These are phyloP conservation scores for Prionailurus viverrinus DNA, from an alignment of 2,113 vertebrate genomes.

Conservation along the genomic window DNA sequence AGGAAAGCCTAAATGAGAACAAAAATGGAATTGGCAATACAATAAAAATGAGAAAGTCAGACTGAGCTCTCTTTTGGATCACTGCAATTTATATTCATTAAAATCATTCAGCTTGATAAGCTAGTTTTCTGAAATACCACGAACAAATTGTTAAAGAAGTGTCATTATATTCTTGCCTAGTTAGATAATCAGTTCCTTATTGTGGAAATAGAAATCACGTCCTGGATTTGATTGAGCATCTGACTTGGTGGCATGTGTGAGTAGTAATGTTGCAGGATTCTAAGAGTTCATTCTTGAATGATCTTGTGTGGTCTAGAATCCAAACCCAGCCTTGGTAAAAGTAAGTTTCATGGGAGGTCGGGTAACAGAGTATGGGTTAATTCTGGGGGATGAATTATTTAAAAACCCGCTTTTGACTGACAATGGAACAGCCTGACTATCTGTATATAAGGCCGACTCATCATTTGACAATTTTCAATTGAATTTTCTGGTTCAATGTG, in stretches of 20 bases:
- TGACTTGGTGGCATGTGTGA: neutral
- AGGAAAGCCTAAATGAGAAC: neutral
- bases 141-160: slow-evolving; percentile 46
- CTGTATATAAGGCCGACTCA: neutral
- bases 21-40: slow-evolving; percentile 60
- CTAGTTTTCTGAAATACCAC: slow-evolving; percentile 46
- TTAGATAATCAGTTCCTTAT: slow-evolving; percentile 12
- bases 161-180: neutral
- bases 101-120: slow-evolving; percentile 42
- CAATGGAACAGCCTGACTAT: neutral
- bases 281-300: neutral
- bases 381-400: neutral
- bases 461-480: neutral
- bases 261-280: neutral
- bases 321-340: neutral
- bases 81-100: slow-evolving; percentile 60
- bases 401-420: neutral
- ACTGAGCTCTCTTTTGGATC: slow-evolving; percentile 29
- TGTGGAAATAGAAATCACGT: neutral
- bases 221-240: neutral
- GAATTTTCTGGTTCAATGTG: neutral
- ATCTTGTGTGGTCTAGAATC: neutral
- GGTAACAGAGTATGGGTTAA: neutral
- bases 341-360: neutral
- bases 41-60: slow-evolving; percentile 49